Evolutionary conservation across 2,113 vertebrate genomes (phyloP).

Genomic region (Macrotis lagotis): DNA sequence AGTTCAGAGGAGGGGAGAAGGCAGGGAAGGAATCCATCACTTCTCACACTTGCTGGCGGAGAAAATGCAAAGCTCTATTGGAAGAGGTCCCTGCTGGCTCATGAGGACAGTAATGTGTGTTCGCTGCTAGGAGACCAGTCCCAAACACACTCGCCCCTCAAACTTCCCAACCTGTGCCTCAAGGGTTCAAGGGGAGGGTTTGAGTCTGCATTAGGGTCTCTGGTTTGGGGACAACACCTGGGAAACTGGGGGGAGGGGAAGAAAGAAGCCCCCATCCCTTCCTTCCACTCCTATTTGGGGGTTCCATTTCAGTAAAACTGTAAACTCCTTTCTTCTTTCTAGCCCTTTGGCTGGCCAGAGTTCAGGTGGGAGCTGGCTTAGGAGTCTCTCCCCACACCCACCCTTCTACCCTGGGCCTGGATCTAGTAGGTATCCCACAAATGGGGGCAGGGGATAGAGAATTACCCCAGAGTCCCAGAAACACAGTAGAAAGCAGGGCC

Average conservation of each 20-base stretch:
- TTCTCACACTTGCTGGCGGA: not conserved
- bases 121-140: not conserved
- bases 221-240: not conserved
- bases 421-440: not conserved
- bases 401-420: no score
- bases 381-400: not conserved
- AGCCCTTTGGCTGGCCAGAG: not conserved
- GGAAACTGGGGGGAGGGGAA: not conserved
- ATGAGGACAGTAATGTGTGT: not conserved
- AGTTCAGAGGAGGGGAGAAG: not conserved
- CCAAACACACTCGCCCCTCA: not conserved
- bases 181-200: not conserved
- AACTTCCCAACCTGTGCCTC: not conserved
- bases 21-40: not conserved
- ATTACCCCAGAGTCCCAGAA: not conserved
- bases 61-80: not conserved
- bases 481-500: not conserved
- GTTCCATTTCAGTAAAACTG: not conserved
- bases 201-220: not conserved
- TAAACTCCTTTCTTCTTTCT: not conserved
- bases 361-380: not conserved
- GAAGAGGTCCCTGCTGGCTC: not conserved
- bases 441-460: not conserved
- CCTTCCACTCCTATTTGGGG: not conserved
- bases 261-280: not conserved